A percentile compares a stretch with the other conserved stretches of the same genome.
Evolutionary conservation across 2,113 vertebrate genomes (phyloP).

Genomic region (Cephalophus harveyi): DNA sequence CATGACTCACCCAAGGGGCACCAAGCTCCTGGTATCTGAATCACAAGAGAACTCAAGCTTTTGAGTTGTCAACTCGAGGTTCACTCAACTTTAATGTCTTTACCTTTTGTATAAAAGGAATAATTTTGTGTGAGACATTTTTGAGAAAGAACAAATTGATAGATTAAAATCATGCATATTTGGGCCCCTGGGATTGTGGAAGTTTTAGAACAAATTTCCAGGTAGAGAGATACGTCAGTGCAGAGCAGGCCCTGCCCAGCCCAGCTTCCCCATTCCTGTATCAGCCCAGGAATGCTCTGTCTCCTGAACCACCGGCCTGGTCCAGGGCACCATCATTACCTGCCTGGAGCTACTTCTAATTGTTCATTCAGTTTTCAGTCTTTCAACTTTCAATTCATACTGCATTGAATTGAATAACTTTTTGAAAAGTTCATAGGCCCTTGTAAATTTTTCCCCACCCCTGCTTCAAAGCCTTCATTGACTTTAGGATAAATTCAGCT

Average conservation of each 20-base stretch:
- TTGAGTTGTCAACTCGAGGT: background rate
- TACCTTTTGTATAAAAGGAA: background rate
- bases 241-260: background rate
- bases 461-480: background rate
- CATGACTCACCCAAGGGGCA: background rate
- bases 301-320: background rate
- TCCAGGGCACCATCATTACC: background rate
- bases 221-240: background rate
- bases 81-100: background rate
- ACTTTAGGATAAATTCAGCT: background rate
- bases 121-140: background rate
- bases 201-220: background rate
- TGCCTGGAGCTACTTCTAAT: background rate
- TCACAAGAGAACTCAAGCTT: background rate
- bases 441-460: background rate
- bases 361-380: background rate
- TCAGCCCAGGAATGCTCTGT: background rate
- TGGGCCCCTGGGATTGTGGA: background rate
- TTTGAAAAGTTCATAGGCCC: background rate
- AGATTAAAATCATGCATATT: background rate
- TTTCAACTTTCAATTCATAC: background rate
- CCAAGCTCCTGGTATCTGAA: background rate
- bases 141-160: background rate
- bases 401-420: background rate
- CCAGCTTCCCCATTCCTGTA: rapidly evolving